phyloP scores from a whole-genome alignment of 2,888 invertebrate species.

The Mactromeris polynyma region DNA sequence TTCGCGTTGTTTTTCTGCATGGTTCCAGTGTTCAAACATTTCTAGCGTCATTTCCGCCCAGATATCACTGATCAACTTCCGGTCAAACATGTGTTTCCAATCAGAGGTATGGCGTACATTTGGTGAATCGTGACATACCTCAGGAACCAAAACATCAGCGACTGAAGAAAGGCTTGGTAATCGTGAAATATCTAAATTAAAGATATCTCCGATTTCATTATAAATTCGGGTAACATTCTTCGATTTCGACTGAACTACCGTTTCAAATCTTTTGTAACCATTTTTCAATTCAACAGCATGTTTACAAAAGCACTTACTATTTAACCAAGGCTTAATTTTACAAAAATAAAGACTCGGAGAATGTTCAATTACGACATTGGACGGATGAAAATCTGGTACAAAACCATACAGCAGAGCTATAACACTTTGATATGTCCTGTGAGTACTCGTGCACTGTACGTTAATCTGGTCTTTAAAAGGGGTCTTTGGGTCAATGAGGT shows the following conservation, averaged over 20 bases:
- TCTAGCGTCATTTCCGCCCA: constrained; percentile 75
- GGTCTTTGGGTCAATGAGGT: constrained; percentile 81
- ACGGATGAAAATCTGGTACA: constrained; percentile 90
- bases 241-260: constrained; percentile 88
- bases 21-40: too few relatives aligned
- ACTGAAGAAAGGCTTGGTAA: constrained; percentile 90
- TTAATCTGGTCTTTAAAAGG: constrained; percentile 87
- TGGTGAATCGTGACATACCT: constrained; percentile 94
- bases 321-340: constrained; percentile 90
- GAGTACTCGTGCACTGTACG: constrained; percentile 93
- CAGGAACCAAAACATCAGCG: constrained; percentile 93
- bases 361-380: constrained; percentile 90
- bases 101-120: constrained; percentile 91
- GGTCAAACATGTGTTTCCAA: constrained; percentile 76
- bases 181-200: constrained; percentile 89
- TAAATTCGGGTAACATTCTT: constrained; percentile 89
- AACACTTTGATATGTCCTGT: constrained; percentile 96
- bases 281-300: constrained; percentile 90
- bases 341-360: constrained; percentile 74
- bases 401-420: constrained; percentile 93
- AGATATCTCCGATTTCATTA: constrained; percentile 92
- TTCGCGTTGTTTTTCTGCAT: too few relatives aligned
- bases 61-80: constrained; percentile 70
- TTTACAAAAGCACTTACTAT: constrained; percentile 92
- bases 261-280: constrained; percentile 36